These are phyloP conservation scores for Philonicus albiceps DNA, from an alignment of 2,888 invertebrate species.

Conservation along the genomic window DNA sequence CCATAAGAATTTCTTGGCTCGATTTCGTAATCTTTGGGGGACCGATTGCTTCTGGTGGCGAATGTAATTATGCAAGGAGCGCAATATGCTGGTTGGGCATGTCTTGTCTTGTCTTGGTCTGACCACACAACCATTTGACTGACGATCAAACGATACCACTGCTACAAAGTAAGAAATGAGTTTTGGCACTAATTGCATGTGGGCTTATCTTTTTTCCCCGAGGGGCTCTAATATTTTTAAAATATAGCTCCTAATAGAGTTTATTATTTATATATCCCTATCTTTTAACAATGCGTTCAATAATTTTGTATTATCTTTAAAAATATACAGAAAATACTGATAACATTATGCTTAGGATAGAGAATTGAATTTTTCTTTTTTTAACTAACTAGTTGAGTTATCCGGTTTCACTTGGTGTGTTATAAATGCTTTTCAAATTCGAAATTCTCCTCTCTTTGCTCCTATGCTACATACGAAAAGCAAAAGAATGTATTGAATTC, in stretches of 20 bases:
- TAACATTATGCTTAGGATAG: too few species aligned
- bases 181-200: background rate
- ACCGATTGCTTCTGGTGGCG: background rate
- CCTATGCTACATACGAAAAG: too few species aligned
- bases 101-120: background rate
- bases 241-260: background rate
- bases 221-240: background rate
- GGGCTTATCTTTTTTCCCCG: background rate
- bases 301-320: background rate
- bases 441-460: too few species aligned
- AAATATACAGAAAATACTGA: too few species aligned
- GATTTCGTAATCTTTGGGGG: background rate
- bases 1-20: background rate
- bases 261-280: background rate
- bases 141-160: background rate
- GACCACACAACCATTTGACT: background rate
- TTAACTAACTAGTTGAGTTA: too few species aligned
- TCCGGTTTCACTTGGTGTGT: too few species aligned
- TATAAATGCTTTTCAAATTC: too few species aligned
- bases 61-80: conserved; percentile 2
- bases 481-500: too few species aligned
- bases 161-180: background rate
- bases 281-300: background rate
- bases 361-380: too few species aligned
- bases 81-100: background rate